A percentile compares a stretch with the other conserved stretches of the same genome.
These are phyloP conservation scores for Melinaea menophilus DNA, from an alignment of 2,888 invertebrate species.

Conservation along the genomic window DNA sequence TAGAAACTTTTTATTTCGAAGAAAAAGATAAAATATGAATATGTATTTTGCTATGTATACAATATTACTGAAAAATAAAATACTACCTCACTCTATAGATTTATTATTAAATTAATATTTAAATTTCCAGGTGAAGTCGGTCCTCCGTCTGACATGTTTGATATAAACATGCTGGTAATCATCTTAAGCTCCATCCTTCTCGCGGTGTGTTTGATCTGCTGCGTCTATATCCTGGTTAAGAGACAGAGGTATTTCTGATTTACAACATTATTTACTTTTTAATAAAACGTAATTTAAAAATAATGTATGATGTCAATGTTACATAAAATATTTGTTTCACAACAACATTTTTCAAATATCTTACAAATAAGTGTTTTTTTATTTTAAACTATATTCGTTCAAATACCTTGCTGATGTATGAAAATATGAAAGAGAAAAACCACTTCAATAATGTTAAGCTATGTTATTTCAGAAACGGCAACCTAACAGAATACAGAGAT, in stretches of 20 bases:
- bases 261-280: neutral
- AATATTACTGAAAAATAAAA: no score
- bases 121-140: slow-evolving; percentile 61
- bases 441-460: neutral
- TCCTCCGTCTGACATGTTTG: slow-evolving; percentile 66
- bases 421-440: no score
- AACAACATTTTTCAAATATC: no score
- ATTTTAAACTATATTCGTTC: no score
- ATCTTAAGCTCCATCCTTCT: slow-evolving; percentile 67
- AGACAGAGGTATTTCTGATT: slow-evolving; percentile 56
- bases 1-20: no score
- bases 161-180: slow-evolving; percentile 69
- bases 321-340: no score
- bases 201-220: slow-evolving; percentile 61
- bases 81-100: neutral
- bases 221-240: slow-evolving; percentile 65
- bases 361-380: no score
- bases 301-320: no score
- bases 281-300: no score
- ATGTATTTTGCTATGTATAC: no score
- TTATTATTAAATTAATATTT: neutral
- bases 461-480: slow-evolving; percentile 46
- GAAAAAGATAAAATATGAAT: no score
- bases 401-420: no score
- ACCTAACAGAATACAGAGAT: slow-evolving; percentile 63